Evolutionary conservation across 53 echinoderm and acorn worm species (phyloP).

Genomic region (Hippasteria phrygiana): DNA sequence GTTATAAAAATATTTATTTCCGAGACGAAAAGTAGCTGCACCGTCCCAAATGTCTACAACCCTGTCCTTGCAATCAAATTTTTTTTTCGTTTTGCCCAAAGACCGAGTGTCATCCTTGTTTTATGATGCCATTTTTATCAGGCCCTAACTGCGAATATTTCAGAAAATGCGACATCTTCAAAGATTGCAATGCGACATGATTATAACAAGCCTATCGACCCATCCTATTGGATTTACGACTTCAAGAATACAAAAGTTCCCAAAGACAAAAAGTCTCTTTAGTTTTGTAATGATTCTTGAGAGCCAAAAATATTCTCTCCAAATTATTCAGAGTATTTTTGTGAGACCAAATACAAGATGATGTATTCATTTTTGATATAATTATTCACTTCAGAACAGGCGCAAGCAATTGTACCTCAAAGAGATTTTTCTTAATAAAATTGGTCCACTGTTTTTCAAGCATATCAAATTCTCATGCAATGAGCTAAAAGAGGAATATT

Average conservation of each 20-base stretch:
- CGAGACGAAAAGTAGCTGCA: too few relatives aligned
- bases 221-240: too few relatives aligned
- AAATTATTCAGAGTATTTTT: conserved; percentile 19
- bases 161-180: not conserved
- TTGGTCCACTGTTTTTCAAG: not conserved
- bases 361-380: conserved; percentile 44
- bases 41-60: too few relatives aligned
- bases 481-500: too few relatives aligned
- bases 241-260: not conserved
- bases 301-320: not conserved
- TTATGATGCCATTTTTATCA: too few relatives aligned
- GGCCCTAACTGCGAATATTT: too few relatives aligned
- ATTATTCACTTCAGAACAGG: not conserved
- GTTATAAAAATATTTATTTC: too few relatives aligned
- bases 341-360: conserved; percentile 14
- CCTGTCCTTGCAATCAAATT: too few relatives aligned
- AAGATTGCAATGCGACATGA: not conserved
- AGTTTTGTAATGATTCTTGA: conserved; percentile 1
- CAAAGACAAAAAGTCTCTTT: not conserved
- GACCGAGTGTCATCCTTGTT: too few relatives aligned
- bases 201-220: not conserved
- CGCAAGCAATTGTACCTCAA: not conserved
- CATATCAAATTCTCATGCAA: not conserved
- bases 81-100: too few relatives aligned
- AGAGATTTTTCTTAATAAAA: not conserved